Evolutionary conservation across 2,888 invertebrate genomes (phyloP).

Genomic region (Pyrrhosoma nymphula): DNA sequence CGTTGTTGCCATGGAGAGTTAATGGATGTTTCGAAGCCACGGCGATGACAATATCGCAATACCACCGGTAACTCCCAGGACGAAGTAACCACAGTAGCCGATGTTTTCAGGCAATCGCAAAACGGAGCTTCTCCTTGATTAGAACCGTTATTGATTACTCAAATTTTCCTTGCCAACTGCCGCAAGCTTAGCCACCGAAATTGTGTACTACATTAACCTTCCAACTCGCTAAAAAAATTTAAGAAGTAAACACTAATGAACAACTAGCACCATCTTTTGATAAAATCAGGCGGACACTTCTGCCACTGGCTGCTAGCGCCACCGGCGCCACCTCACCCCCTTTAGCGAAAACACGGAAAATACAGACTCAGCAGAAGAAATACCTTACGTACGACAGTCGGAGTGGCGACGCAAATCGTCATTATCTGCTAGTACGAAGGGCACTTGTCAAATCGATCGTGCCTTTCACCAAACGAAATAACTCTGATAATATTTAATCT

Average conservation of each 20-base stretch:
- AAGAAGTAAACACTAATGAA: neutral
- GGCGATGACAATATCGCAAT: neutral
- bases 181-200: neutral
- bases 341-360: no score
- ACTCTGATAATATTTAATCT: no score
- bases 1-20: conserved; percentile 41
- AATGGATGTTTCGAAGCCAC: neutral
- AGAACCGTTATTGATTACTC: neutral
- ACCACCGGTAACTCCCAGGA: neutral
- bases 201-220: neutral
- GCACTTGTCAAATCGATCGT: no score
- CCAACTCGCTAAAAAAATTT: neutral
- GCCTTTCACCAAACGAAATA: no score
- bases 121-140: neutral
- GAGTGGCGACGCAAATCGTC: no score
- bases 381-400: no score
- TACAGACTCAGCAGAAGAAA: no score
- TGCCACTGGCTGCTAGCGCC: neutral
- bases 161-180: neutral
- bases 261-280: neutral
- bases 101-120: neutral
- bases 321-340: no score
- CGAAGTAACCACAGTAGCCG: neutral
- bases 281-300: neutral
- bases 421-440: no score